Conservation (phyloP, 1,140 invertebrate genomes). For the Drosophila lacteicornis region DNA sequence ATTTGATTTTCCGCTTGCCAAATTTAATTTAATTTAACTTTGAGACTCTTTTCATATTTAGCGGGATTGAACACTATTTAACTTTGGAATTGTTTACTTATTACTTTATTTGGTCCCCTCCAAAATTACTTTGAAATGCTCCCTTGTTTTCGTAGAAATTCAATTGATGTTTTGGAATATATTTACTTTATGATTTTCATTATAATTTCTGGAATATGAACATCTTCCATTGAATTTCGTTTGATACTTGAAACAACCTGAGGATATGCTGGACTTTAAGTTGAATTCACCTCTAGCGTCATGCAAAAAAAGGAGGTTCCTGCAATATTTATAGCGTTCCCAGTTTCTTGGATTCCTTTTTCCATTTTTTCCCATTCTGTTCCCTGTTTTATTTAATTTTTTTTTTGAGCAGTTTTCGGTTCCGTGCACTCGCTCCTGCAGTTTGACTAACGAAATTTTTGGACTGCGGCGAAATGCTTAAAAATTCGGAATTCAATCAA, state of each 20-base stretch:
- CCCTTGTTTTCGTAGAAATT: not conserved
- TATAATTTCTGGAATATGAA: not conserved
- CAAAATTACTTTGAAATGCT: not conserved
- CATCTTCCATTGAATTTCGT: not conserved
- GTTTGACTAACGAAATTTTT: conserved; percentile 75
- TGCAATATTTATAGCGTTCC: conserved; percentile 24
- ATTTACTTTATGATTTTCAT: not conserved
- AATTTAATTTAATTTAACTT: not conserved
- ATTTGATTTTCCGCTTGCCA: conserved; percentile 5
- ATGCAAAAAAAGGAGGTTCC: not conserved
- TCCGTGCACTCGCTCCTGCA: conserved; percentile 61
- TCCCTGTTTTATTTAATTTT: conserved; percentile 17
- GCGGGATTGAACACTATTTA: too few relatives aligned
- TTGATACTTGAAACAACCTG: not conserved
- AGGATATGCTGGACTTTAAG: not conserved
- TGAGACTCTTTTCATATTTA: not conserved
- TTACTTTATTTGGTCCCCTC: too few relatives aligned
- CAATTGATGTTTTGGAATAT: not conserved
- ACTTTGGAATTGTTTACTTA: too few relatives aligned
- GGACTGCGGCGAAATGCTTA: conserved; percentile 76
- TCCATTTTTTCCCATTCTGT: not conserved
- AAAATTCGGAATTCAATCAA: conserved; percentile 83
- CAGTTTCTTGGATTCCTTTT: conserved; percentile 18
- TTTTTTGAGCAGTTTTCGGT: conserved; percentile 59
- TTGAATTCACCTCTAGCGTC: not conserved